Base-by-base conservation (phyloP, 2,797 vertebrate genomes). In the Lagodon rhomboides region DNA sequence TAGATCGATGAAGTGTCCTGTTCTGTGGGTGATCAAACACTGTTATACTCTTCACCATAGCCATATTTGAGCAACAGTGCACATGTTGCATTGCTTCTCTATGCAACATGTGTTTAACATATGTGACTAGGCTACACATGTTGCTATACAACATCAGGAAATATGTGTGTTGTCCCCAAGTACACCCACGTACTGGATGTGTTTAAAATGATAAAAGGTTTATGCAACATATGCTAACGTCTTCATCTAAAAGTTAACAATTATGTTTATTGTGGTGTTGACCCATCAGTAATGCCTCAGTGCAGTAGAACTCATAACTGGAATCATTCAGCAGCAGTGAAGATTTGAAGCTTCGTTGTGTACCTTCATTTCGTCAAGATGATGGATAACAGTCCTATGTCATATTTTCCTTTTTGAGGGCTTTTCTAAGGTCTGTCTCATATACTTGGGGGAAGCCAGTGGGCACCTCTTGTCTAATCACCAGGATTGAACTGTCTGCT, bases 51-150 rank as follows among this genome's bases (percentile, higher is more conserved):
- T 63, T 72, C 53, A 38, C 66, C 54, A 53, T 41, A 55, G 68
- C 63, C 77, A 84, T 49, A 66, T 81, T 78, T 68, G 22, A 68
- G 23, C 55, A 77, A 61, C 68, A 59, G 38, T 56, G 44, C 79
- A 80, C 79, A 79, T 80, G 34, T 64, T 86, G 72, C 38, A 30
- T 44, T 61, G 15, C 25, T 82, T 82, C 51, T 54, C 16, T 11
- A 16, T 53, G 50, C 34, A n/a, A 44, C 86, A 91, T 79, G 69
- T 92, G 91, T 66, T 13, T 17, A 43, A 73, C 89, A 91, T 38
- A 38, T 87, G 81, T 60, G 61, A 72, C 55, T 20, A 68, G 34
- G 55, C 23, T 30, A 64, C 86, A 82, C 50, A 69, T 81, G 80
- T 49, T 83, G 67, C 34, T 74, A 38, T 79, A 69, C 34, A 34